phyloP scores from a whole-genome alignment of 1,140 invertebrate genomes.

The Chrysopa pallens region DNA sequence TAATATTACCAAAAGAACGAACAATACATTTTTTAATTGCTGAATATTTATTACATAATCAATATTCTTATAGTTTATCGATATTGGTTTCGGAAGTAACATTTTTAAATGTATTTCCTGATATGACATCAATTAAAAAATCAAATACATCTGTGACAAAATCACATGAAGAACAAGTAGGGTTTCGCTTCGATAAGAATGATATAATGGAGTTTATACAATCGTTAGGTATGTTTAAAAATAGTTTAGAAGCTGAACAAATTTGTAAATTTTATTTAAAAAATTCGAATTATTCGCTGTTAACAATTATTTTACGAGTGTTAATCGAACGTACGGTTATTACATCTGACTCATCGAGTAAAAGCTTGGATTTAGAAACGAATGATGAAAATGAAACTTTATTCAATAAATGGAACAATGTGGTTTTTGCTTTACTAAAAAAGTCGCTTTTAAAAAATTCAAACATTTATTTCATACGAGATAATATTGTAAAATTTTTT shows the following conservation, averaged over 20 bases:
- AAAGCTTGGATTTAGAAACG: no score
- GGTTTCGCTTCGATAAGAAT: slow-evolving; percentile 20
- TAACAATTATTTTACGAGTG: no score
- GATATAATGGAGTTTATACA: slow-evolving; percentile 28
- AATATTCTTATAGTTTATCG: slow-evolving; percentile 32
- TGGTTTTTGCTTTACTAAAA: no score
- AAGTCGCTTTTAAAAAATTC: no score
- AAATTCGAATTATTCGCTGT: neutral
- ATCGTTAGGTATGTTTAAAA: slow-evolving; percentile 19
- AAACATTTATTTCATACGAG: no score
- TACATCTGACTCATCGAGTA: no score
- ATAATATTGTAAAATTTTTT: no score
- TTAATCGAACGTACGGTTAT: no score
- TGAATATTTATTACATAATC: slow-evolving; percentile 30
- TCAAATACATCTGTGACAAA: slow-evolving; percentile 3
- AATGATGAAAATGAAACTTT: no score
- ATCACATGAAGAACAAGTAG: no score
- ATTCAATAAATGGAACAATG: no score
- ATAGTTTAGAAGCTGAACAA: slow-evolving; percentile 3
- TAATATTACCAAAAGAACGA: slow-evolving; percentile 26
- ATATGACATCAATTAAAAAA: slow-evolving; percentile 5
- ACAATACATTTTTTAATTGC: slow-evolving; percentile 32
- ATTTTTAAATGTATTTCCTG: slow-evolving; percentile 16
- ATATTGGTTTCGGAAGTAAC: slow-evolving; percentile 35
- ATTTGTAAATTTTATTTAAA: slow-evolving; percentile 5